Evolutionary conservation across 2,888 invertebrate genomes (phyloP).

Genomic region (Agriotes lineatus): DNA sequence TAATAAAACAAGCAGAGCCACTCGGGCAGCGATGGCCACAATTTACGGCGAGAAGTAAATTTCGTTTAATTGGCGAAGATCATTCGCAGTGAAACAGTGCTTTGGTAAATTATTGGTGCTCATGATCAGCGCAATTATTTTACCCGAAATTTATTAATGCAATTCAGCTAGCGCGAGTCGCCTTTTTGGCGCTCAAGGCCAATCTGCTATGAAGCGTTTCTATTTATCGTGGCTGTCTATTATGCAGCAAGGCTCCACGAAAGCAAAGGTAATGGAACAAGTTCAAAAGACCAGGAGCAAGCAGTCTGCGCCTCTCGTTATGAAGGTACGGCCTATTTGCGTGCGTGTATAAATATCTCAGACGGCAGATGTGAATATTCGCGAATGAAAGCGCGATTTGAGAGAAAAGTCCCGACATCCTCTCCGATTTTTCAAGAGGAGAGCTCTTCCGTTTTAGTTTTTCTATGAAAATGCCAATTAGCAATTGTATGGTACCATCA

Average conservation of each 20-base stretch:
- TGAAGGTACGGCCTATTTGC: constrained; percentile 51
- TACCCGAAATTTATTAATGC: too few relatives aligned
- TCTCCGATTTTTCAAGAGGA: not conserved
- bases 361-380: constrained; percentile 56
- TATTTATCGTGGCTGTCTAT: too few relatives aligned
- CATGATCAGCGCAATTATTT: not conserved
- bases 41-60: not conserved
- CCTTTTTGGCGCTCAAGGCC: too few relatives aligned
- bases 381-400: constrained; percentile 43
- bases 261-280: not conserved
- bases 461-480: too few relatives aligned
- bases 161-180: too few relatives aligned
- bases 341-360: constrained; percentile 57
- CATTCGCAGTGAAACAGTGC: not conserved
- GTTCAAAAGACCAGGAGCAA: constrained; percentile 15
- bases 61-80: constrained; percentile 9
- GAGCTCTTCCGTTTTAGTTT: not conserved
- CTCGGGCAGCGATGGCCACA: not conserved
- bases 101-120: not conserved
- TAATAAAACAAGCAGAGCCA: too few relatives aligned
- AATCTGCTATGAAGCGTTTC: too few relatives aligned
- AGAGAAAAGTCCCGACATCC: constrained; percentile 23
- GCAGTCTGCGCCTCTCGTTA: constrained; percentile 21
- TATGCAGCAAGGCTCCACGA: too few relatives aligned
- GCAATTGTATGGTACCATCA: too few relatives aligned